These are phyloP conservation scores for Craniophora ligustri DNA, from an alignment of 2,888 invertebrate genomes.

Conservation along the genomic window DNA sequence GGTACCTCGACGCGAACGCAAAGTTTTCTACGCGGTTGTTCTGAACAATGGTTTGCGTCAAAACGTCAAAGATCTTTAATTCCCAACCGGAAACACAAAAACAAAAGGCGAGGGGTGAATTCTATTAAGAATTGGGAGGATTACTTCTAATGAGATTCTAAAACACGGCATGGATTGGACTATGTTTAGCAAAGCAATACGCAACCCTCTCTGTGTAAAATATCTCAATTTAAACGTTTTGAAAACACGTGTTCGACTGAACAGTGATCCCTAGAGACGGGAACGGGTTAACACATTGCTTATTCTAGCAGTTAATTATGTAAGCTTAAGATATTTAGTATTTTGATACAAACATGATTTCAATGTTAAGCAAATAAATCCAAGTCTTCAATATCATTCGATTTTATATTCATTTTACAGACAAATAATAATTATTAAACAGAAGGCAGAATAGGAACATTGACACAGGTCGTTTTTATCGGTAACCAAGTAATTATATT, in stretches of 20 bases:
- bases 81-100: constrained; percentile 78
- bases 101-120: constrained; percentile 76
- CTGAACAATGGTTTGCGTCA: constrained; percentile 68
- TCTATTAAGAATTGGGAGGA: constrained; percentile 78
- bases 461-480: too few species aligned
- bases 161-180: constrained; percentile 65
- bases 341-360: too few species aligned
- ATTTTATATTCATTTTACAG: too few species aligned
- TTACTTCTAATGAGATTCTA: constrained; percentile 76
- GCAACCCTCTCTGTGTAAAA: constrained; percentile 84
- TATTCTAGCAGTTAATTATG: constrained; percentile 72
- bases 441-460: too few species aligned
- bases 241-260: constrained; percentile 82
- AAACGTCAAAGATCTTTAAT: constrained; percentile 71
- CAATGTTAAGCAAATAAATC: too few species aligned
- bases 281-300: constrained; percentile 73
- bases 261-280: constrained; percentile 76
- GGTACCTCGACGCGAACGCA: constrained; percentile 71
- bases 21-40: constrained; percentile 67
- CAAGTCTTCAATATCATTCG: too few species aligned
- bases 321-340: constrained; percentile 36
- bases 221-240: constrained; percentile 81
- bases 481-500: too few species aligned
- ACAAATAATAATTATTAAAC: too few species aligned
- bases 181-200: constrained; percentile 82